These are phyloP conservation scores for Spilogale gracilis DNA, from an alignment of 2,113 vertebrate species.

Conservation along the genomic window DNA sequence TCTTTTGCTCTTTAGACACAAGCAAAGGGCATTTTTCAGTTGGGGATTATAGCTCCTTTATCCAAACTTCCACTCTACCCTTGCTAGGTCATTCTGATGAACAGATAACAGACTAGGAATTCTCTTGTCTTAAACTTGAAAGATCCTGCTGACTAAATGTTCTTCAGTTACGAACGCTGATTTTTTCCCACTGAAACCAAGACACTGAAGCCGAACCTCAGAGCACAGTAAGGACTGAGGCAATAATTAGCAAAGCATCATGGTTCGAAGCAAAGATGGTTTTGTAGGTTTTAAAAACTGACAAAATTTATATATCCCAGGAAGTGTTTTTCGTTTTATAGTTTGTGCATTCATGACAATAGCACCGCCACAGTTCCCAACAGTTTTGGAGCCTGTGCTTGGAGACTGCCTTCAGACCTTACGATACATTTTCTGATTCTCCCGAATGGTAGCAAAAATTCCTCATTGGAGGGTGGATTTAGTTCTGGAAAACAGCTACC, in stretches of 20 bases:
- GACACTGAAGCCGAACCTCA: not conserved
- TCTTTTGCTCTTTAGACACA: not conserved
- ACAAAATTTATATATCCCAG: not conserved
- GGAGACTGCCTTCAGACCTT: not conserved
- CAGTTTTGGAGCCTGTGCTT: not conserved
- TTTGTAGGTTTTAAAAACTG: not conserved
- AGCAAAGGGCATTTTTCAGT: slow-evolving; percentile 3
- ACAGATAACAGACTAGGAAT: not conserved
- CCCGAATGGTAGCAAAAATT: not conserved
- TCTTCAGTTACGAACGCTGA: not conserved
- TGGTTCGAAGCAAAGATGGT: not conserved
- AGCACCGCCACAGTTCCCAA: not conserved
- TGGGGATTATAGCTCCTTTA: not conserved
- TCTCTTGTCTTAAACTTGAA: slow-evolving; percentile 16
- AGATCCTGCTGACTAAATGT: not conserved
- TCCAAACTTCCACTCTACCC: not conserved
- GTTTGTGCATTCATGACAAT: not conserved
- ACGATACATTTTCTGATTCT: not conserved
- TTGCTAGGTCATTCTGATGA: not conserved
- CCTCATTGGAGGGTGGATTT: not conserved
- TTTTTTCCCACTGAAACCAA: not conserved
- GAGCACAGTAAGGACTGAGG: not conserved
- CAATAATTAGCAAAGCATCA: not conserved
- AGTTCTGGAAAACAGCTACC: not conserved
- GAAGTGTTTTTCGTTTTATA: not conserved